Base-by-base conservation (phyloP, 2,797 vertebrate species). In the Mormyrops boulengeri region DNA sequence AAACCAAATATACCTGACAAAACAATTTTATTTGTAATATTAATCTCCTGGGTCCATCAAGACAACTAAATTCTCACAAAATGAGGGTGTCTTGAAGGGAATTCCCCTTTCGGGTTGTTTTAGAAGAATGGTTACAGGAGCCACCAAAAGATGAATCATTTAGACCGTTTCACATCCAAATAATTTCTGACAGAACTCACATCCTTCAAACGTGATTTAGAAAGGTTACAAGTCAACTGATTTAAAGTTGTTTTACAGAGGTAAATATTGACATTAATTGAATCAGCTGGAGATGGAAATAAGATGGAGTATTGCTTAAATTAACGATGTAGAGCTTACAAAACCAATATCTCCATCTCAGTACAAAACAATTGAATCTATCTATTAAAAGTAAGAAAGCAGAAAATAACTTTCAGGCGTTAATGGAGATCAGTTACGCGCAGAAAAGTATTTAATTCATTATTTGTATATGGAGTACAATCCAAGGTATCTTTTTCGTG, bases 91-190 rank as follows among this genome's bases (percentile, higher is more conserved):
- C n/a, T 57, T 19, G 41, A 80, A 88, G 85, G 88, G 22, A 82
- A 55, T 47, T 77, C 19, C 62, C 88, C 88, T 85, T 89, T 89
- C 19, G 50, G 14, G 80, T 86, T 49, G 80, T 44, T 66, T 89
- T 66, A 41, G 88, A 34, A 41, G 88, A 34, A 30, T 34, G 69
- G 41, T 66, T 88, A 26, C 86, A 88, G 69, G 14, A 30, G 30
- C 17, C 7, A 77, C 69, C 69, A 88, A 47, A 80, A 12, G 30
- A 41, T 87, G 85, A 57, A 57, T 88, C 86, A 88, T 19, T 41
- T 62, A 88, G 8, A 60, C 6, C 2, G n/a, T 38, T 52, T 53
- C 49, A 69, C 49, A 73, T 22, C 22, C 19, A 69, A 69, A 49
- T 50, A 30, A 49, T 50, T n/a, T 47, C 11, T 88, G 14, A 12